These are phyloP conservation scores for Chiridota heheva DNA, from an alignment of 35 echinoderm and acorn worm genomes.

Conservation along the genomic window DNA sequence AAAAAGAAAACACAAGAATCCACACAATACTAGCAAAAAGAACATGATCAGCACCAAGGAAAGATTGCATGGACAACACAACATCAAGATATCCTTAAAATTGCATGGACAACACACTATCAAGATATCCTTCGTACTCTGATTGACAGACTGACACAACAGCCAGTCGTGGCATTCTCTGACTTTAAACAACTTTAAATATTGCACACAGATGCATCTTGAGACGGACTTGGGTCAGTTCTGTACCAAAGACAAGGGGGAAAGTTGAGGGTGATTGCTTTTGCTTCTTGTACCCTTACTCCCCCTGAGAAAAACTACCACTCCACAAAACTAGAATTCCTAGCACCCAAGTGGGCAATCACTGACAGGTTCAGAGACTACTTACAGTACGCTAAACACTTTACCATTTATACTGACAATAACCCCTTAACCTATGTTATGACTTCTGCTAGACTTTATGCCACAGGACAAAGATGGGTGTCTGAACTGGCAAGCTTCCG, in stretches of 20 bases:
- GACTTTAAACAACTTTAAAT: conserved; percentile 18
- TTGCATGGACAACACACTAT: too few relatives aligned
- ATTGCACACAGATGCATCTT: conserved; percentile 34
- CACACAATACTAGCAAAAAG: too few relatives aligned
- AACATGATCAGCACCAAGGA: too few relatives aligned
- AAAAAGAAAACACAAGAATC: too few relatives aligned
- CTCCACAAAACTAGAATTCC: conserved; percentile 34
- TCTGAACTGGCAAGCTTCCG: conserved; percentile 20
- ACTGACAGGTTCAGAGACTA: conserved; percentile 34
- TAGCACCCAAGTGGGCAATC: conserved; percentile 17
- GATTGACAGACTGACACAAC: conserved; percentile 4
- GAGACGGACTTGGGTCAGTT: not conserved
- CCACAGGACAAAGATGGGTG: conserved; percentile 53
- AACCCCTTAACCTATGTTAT: conserved; percentile 61
- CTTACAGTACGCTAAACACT: not conserved
- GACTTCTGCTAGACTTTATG: conserved; percentile 46
- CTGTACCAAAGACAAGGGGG: conserved; percentile 46
- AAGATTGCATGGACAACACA: not conserved
- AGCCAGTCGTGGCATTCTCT: conserved; percentile 31
- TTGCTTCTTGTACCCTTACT: not conserved
- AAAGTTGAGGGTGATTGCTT: not conserved
- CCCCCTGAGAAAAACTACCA: conserved; percentile 23
- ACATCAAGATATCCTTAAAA: too few relatives aligned
- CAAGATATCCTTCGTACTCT: not conserved
- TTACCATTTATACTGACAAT: conserved; percentile 42